Evolutionary conservation across 2,888 invertebrate genomes (phyloP), one percentile per base, ranked within the genome.

Genomic region (Corbicula japonica): DNA sequence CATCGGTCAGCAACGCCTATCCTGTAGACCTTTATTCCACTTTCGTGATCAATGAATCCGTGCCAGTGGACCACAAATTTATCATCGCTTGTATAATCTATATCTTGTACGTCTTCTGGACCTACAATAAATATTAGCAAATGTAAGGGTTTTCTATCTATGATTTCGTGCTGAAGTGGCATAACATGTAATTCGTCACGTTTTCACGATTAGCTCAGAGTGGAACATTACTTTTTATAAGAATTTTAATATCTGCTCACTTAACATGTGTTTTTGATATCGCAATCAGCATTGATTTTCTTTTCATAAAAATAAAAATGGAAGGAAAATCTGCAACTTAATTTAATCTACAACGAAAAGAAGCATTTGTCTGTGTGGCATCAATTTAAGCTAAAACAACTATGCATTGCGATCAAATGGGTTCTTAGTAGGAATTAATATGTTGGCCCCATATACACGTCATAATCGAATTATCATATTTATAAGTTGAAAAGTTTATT

Each of bases 41-140:
- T 86, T 62, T 88, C 88, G 26, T 88, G 86, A 35, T 88, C 88
- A 21, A 87, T 79, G 35, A 88, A 88, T 3, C 86, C 88, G 32
- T 77, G 54, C 86, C 85, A 86, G 41, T 74, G 70, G 15, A 83
- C 73, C 2, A 56, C 63, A 1, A 87, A 32, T 0, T 56, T 23
- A 6, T 69, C 66, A 12, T 71, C 75, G 60, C 81, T 72, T 6
- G 80, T 82, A 63, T 83, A 88, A 61, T 87, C 88, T 28, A 86
- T 78, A 69, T 88, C 87, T 0, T 71, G 68, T 38, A 30, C 28
- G 12, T 65, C 78, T 12, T 28, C 23, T 26, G 65, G 34, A 3
- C 82, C 52, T 63, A 23, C 6, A 38, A 44, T 1, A 35, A 4
- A 52, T 6, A 52, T 4, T 4, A 26, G 6, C 23, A 52, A 38